A percentile compares a stretch with the other conserved stretches of the same genome.
phyloP scores from a whole-genome alignment of 2,113 vertebrate species.

The Microtus oregoni region DNA sequence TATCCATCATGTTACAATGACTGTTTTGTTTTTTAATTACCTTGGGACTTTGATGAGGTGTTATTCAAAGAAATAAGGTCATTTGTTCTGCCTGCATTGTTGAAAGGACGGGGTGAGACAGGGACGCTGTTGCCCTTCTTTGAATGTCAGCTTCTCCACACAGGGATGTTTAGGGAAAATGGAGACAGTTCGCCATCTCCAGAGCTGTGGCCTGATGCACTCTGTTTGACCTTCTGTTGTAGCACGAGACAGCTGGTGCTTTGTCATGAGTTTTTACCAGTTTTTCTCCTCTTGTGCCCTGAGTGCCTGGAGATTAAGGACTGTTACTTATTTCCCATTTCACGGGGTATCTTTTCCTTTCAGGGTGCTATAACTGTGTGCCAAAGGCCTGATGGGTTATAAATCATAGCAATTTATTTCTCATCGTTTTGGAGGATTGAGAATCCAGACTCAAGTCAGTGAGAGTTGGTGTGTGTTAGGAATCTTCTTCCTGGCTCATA shows the following conservation, averaged over 20 bases:
- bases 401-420: background rate
- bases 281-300: background rate
- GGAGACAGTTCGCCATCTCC: background rate
- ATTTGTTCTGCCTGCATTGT: constrained; percentile 33
- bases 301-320: background rate
- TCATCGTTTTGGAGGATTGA: background rate
- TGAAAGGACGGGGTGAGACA: constrained; percentile 2
- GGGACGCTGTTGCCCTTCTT: background rate
- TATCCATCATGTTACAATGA: constrained; percentile 21
- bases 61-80: constrained; percentile 47
- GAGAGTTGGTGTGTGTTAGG: background rate
- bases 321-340: constrained; percentile 18
- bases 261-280: background rate
- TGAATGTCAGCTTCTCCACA: background rate
- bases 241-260: background rate
- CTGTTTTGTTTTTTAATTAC: background rate
- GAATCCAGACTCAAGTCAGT: background rate
- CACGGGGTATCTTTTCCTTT: background rate
- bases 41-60: constrained; percentile 58
- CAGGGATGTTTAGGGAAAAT: background rate
- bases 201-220: background rate
- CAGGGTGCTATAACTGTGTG: background rate
- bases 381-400: background rate
- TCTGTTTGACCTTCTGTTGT: background rate
- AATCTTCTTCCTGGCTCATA: background rate